Percentiles rank a stretch among this genome's conserved stretches.
These are phyloP conservation scores for Podarcis raffonei DNA, from an alignment of 2,113 vertebrate species.

Conservation along the genomic window DNA sequence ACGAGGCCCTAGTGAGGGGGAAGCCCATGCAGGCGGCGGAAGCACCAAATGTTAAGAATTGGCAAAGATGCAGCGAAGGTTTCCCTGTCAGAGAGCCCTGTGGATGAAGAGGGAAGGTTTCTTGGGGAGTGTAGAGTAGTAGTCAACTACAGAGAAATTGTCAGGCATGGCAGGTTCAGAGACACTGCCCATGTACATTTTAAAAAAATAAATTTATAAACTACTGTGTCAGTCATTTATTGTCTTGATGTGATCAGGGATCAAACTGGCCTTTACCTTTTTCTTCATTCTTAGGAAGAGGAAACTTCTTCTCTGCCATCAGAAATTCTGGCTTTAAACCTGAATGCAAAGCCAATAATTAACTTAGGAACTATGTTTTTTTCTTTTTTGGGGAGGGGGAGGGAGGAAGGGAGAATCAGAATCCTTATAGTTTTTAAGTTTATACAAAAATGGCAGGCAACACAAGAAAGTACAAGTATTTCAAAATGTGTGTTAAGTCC, in stretches of 20 bases:
- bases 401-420: background rate
- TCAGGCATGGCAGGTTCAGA: no score
- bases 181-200: no score
- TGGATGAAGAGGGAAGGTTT: no score
- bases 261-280: slow-evolving; percentile 77
- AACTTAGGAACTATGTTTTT: background rate
- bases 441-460: background rate
- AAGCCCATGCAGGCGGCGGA: no score
- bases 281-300: slow-evolving; percentile 80
- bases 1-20: no score
- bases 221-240: no score
- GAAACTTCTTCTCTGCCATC: slow-evolving; percentile 81
- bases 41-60: no score
- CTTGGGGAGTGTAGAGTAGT: no score
- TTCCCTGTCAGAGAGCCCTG: no score
- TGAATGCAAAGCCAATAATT: slow-evolving; percentile 67
- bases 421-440: background rate
- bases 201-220: no score
- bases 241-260: background rate
- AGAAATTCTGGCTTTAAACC: slow-evolving; percentile 85
- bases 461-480: background rate
- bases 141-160: no score
- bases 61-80: no score
- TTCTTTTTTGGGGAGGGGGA: background rate
- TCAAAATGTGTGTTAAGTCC: background rate